Evolutionary conservation across 2,797 vertebrate species (phyloP).

Genomic region (Phrynocephalus forsythii): DNA sequence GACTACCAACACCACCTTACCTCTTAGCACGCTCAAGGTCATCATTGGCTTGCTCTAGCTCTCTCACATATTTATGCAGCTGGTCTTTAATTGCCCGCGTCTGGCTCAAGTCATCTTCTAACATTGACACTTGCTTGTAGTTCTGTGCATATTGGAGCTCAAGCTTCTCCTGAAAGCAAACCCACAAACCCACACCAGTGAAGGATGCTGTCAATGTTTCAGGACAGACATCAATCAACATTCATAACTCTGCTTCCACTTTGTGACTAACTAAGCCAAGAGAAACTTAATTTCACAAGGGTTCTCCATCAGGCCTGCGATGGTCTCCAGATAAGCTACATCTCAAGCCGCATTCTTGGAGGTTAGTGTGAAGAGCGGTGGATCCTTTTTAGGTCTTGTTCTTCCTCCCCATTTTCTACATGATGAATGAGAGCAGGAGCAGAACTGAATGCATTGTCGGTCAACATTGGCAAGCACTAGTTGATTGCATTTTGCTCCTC

Average conservation of each 20-base stretch:
- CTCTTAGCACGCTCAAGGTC: constrained; percentile 97
- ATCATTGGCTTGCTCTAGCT: constrained; percentile 97
- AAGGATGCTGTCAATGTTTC: constrained; percentile 8
- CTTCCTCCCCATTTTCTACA: not conserved
- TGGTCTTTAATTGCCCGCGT: constrained; percentile 96
- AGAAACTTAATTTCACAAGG: not conserved
- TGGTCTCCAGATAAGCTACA: not conserved
- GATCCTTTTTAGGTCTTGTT: not conserved
- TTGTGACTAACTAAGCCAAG: not conserved
- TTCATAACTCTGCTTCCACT: no score
- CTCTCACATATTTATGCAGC: constrained; percentile 94
- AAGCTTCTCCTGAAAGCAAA: constrained; percentile 89
- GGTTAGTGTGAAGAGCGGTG: not conserved
- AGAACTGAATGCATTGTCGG: not conserved
- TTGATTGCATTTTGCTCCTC: not conserved
- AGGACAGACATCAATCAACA: not conserved
- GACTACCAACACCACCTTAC: constrained; percentile 71
- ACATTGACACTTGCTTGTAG: constrained; percentile 93
- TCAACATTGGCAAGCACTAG: not conserved
- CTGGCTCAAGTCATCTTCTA: constrained; percentile 95
- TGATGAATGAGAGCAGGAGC: not conserved
- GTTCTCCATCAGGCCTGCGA: not conserved
- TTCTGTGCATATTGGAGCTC: constrained; percentile 96
- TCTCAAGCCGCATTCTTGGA: not conserved
- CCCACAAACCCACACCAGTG: not conserved